A percentile compares a stretch with the other conserved stretches of the same genome.
Evolutionary conservation across 1,140 invertebrate genomes (phyloP).

Genomic region (Gryon sp.): DNA sequence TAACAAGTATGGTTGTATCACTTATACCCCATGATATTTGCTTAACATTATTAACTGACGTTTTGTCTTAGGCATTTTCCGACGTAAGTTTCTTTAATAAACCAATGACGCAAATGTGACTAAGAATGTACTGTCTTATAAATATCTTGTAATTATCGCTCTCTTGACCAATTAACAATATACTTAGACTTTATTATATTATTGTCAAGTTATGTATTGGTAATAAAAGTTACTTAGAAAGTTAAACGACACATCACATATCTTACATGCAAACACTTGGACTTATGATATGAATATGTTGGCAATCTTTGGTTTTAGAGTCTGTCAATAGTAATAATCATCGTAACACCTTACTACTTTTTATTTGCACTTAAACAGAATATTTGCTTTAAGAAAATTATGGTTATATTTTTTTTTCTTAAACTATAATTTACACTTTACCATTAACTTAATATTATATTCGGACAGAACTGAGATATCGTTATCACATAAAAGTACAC

Average conservation of each 20-base stretch:
- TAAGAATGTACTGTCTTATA: constrained; percentile 68
- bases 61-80: constrained; percentile 57
- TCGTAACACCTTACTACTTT: too few relatives aligned
- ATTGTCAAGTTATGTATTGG: constrained; percentile 64
- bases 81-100: constrained; percentile 61
- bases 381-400: constrained; percentile 14
- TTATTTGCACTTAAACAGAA: too few relatives aligned
- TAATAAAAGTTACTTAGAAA: constrained; percentile 46
- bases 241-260: constrained; percentile 21
- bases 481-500: neutral
- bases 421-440: too few relatives aligned
- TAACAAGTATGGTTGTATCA: too few relatives aligned
- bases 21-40: constrained; percentile 26
- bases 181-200: constrained; percentile 66
- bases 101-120: constrained; percentile 70
- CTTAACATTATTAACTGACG: constrained; percentile 44
- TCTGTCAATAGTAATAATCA: constrained; percentile 30
- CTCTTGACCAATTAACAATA: constrained; percentile 70
- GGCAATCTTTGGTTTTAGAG: constrained; percentile 10
- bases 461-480: too few relatives aligned
- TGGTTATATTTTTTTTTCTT: too few relatives aligned
- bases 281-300: constrained; percentile 7
- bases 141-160: constrained; percentile 66
- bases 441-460: too few relatives aligned
- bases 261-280: constrained; percentile 3